Evolutionary conservation across 1,140 invertebrate species (phyloP), one percentile per base, ranked within the genome.

Genomic region (Drosophila pallidifrons): DNA sequence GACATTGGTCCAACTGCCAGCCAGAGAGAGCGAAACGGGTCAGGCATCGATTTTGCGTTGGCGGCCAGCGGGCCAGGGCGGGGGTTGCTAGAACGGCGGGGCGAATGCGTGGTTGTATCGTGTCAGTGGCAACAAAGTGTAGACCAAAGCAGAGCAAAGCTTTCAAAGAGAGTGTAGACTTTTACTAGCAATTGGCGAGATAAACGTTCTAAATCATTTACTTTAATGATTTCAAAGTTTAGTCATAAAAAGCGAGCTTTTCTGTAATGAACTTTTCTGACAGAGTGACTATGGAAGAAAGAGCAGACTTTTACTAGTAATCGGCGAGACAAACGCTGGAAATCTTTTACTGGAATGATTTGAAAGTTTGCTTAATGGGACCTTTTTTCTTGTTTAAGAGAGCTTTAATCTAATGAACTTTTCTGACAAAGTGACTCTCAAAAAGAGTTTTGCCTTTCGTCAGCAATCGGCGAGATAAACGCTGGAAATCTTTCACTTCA

Each of bases 11-110:
- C 38, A 57, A 20, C 54, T 58, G 69, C 28, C 10, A 51, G 55
- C 35, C 28, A 69, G 28, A 77, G 28, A 77, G 82, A 88, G 83
- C 83, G 83, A 87, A 87, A 60, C 83, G 83, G 71, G 73, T 87
- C 66, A 46, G 52, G 68, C 83, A 86, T 86, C 82, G 82, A 86
- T 86, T 86, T 86, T 88, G 71, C 45, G 38, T 66, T 51, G 66
- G 7, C 25, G 76, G 58, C 45, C 10, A 67, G 69, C 38, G 72
- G 81, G 66, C 20, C 20, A 64, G 80, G 15, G 8, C 7, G 72
- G 43, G 52, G 10, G 15, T 25, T 25, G 20, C 3, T 25, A 25
- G 3, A 25, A 25, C 3, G 20, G 20, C 20, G 20, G 20, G 20
- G 20, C 20, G 20, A 25, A 20, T 38, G 35, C 10, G 35, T 10